Evolutionary conservation across 2,113 vertebrate genomes (phyloP), one percentile per base, ranked within the genome.

Genomic region (Chamaea fasciata): DNA sequence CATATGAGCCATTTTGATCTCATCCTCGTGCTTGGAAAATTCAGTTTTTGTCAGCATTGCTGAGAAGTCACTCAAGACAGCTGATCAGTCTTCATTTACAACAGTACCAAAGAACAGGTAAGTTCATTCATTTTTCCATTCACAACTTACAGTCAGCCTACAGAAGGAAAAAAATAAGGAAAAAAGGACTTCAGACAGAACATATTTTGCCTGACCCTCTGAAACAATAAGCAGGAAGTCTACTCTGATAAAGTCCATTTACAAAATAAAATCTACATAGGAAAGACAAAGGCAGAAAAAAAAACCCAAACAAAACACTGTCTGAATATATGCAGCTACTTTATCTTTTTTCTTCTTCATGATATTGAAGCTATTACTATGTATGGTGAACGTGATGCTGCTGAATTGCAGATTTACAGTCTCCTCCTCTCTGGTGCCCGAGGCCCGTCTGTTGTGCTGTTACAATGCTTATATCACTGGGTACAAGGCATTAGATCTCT

Each of bases 261-360:
- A 20, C 17, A 44, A 44, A 65, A 57, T 57, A 26, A 70, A 86
- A 67, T 69, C 24, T 73, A 35, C 0, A 0, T 22, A 39, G 75
- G n/a, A 90, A 78, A 62, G 23, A 28, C 24, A 46, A 39, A 70
- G 33, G 18, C 26, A 75, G 65, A 69, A 86, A 57, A 65, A 42
- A 39, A 9, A 1, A 0, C 3, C 14, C 23, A 9, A 28, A 0
- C 28, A 9, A 28, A 87, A 37, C 41, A 46, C 5, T 35, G 22
- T 28, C 59, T 90, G 79, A 77, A 77, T 65, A 73, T 68, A 53
- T 37, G 41, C 28, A 60, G 50, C 50, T 76, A 11, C 62, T 76
- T 13, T 21, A 31, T 65, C n/a, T 81, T 70, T 87, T 86, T 19
- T 11, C 12, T 75, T 80, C 65, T 82, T 76, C 21, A 5, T 33